Evolutionary conservation across 2,888 invertebrate species (phyloP).

Genomic region (Platerodrilus igneus): DNA sequence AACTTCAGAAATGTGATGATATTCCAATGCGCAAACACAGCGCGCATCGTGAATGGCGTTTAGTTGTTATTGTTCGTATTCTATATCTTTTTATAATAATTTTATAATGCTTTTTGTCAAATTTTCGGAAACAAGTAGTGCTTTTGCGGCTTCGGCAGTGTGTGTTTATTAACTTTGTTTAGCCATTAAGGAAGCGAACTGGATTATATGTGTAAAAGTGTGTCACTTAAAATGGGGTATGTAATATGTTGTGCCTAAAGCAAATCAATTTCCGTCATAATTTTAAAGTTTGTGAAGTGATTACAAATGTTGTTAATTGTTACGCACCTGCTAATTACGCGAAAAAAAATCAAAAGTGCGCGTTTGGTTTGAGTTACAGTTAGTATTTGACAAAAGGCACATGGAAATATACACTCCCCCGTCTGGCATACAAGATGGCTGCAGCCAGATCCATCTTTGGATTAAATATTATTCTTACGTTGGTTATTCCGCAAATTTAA

Average conservation of each 20-base stretch:
- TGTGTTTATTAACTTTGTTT: slow-evolving; percentile 51
- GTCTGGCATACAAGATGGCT: slow-evolving; percentile 50
- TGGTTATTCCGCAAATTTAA: slow-evolving; percentile 2
- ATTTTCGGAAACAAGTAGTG: slow-evolving; percentile 56
- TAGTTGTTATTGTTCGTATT: slow-evolving; percentile 98
- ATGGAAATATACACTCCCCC: slow-evolving; percentile 50
- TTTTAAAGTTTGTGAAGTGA: slow-evolving; percentile 9
- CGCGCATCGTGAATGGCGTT: slow-evolving; percentile 97
- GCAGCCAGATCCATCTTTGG: slow-evolving; percentile 45
- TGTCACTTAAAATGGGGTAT: slow-evolving; percentile 72
- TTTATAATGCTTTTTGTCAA: slow-evolving; percentile 63
- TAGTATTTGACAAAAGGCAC: slow-evolving; percentile 45
- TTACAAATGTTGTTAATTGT: background rate
- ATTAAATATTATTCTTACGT: slow-evolving; percentile 17
- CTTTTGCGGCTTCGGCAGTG: slow-evolving; percentile 52
- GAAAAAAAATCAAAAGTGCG: slow-evolving; percentile 13
- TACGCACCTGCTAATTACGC: background rate
- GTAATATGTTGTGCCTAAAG: slow-evolving; percentile 49
- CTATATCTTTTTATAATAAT: slow-evolving; percentile 68
- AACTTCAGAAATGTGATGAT: too few relatives aligned
- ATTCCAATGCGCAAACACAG: slow-evolving; percentile 75
- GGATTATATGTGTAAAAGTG: slow-evolving; percentile 56
- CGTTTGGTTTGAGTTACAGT: slow-evolving; percentile 3
- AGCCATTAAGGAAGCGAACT: slow-evolving; percentile 39
- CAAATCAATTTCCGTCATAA: slow-evolving; percentile 44